Base-by-base conservation (phyloP, 2,797 vertebrate genomes). In the Prionace glauca region DNA sequence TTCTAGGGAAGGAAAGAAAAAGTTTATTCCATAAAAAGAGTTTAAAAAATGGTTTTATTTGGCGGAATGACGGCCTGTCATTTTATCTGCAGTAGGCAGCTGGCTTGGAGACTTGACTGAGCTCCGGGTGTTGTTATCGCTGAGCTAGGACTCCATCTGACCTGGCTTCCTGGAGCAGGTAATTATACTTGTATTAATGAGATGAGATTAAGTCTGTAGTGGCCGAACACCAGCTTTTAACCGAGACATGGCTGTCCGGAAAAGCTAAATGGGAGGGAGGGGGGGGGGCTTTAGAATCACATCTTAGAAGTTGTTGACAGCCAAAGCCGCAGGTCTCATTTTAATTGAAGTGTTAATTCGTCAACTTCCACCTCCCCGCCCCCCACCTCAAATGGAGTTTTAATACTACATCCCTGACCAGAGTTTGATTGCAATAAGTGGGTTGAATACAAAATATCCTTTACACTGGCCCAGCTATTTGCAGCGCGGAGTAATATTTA, bases 181-280 rank as follows among this genome's bases (percentile, higher is more conserved):
- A 74, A 95, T 95, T 95, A 95, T 95, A 72, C 41, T 95, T 77
- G 26, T 95, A 95, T 77, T 95, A 95, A 95, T 72, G 69, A 95
- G 93, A 77, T 95, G 93, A 95, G 93, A 77, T 95, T 95, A 56
- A 95, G 71, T 10, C 71, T 74, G 93, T 36, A 72, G 50, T 95
- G 69, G n/a, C 45, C 69, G 41, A 95, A 95, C 93, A 95, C 69
- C 93, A 56, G 71, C 69, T 94, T 14, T 77, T 77, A 74, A 95
- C 72, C 93, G 50, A 72, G 71, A 11, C 41, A 32, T 24, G 18
- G 45, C 36, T 74, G 18, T 50, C 69, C 69, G 41, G 41, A 77
- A 94, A 74, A 95, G 45, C 93, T 56, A 4, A 36, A 36, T 20
- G 65, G 88, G 10, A 4, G 62, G 12, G 3, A 7, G 62, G 62